Base-by-base conservation (phyloP, 92 coral and sea anemone species). In the Epizoanthus rinbou region DNA sequence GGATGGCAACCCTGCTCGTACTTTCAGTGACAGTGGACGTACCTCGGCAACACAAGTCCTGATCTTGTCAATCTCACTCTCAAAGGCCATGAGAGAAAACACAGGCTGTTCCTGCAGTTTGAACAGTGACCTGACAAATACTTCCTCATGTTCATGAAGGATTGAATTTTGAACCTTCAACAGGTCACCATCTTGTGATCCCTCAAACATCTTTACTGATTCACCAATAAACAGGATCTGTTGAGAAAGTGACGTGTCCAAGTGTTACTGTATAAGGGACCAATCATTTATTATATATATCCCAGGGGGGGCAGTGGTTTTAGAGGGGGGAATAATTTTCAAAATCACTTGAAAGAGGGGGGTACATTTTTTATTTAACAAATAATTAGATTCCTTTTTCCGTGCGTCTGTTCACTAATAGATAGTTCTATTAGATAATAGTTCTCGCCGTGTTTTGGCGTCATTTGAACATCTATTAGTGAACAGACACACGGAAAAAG, bases 211-310 rank as follows among this genome's bases (percentile, higher is more conserved):
- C 66, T 95, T 92, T 22, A 95, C 96, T 13, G 98, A 93, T 54
- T 95, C 98, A 1, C 98, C 98, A 50, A 95, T 93, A 75, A 95
- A 95, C 33, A 95, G 91, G 62, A 95, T 88, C 98, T 95, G 74
- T 47, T 85, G 47, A 17, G 57, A 23, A 43, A 41, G 33, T 24
- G 3, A 2, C 21, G 11, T 3, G 6, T 3, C 43, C 5, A 37
- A 6, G 43, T 37, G 43, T 37, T 37, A 37, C 31, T 28, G 31
- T 28, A 28, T 28, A 28, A n/a, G 31, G 31, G 31, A 0, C 31
- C 2, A 28, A 28, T 28, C 31, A 28, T 28, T 28, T 28, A 28
- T 28, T 28, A 28, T 28, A 28, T 28, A n/a, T n/a, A n/a, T n/a
- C n/a, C 31, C 31, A 2, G 31, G 31, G 31, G 31, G 31, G 31